Percentiles rank a stretch among this genome's conserved stretches.
phyloP scores from a whole-genome alignment of 2,113 vertebrate species.

The Pelecanus crispus region DNA sequence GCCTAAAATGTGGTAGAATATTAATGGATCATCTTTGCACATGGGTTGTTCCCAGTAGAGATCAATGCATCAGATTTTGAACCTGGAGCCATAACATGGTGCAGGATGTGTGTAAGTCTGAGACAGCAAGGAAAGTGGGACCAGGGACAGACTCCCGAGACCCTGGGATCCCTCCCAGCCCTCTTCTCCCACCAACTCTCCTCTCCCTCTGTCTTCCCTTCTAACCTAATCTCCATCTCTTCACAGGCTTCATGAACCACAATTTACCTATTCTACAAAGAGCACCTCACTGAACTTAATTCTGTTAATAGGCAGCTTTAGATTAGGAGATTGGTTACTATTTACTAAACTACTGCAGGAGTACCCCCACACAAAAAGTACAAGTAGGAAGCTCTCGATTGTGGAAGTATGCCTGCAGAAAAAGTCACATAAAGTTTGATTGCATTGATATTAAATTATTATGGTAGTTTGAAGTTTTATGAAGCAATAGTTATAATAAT shows the following conservation, averaged over 20 bases:
- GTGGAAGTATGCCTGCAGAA: not conserved
- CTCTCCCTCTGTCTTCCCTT: not conserved
- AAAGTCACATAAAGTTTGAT: slow-evolving; percentile 7
- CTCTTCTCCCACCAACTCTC: not conserved
- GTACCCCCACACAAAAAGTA: slow-evolving; percentile 66
- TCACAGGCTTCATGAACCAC: slow-evolving; percentile 69
- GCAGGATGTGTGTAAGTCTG: not conserved
- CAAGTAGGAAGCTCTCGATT: not conserved
- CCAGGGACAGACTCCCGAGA: not conserved
- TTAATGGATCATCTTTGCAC: not conserved
- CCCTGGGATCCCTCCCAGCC: not conserved
- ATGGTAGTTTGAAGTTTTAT: not conserved
- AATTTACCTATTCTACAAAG: slow-evolving; percentile 61
- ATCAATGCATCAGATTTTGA: not conserved
- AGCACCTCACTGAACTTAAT: slow-evolving; percentile 69
- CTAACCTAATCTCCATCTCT: not conserved
- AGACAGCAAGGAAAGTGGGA: not conserved
- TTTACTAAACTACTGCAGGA: slow-evolving; percentile 77
- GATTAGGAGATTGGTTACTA: slow-evolving; percentile 58
- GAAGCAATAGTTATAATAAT: not conserved
- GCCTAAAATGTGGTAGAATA: not conserved
- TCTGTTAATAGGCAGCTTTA: slow-evolving; percentile 76
- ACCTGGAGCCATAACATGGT: not conserved
- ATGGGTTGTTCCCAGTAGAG: not conserved
- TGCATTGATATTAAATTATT: slow-evolving; percentile 5